These are phyloP conservation scores for Phortica okadai DNA, from an alignment of 2,888 invertebrate species.

Conservation along the genomic window DNA sequence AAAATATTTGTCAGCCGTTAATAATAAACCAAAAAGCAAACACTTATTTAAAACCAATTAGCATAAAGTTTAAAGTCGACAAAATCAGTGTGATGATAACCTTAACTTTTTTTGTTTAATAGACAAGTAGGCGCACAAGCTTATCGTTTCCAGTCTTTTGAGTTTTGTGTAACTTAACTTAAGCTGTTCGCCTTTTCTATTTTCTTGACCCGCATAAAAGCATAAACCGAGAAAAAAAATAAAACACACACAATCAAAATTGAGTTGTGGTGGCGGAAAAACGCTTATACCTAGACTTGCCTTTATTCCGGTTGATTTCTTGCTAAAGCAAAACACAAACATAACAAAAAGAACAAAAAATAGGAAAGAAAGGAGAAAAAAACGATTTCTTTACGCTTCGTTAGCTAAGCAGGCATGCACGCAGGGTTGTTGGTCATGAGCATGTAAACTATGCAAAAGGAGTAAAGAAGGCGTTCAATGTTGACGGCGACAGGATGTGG, in stretches of 20 bases:
- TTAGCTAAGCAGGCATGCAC: constrained; percentile 42
- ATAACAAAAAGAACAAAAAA: constrained; percentile 42
- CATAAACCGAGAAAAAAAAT: constrained; percentile 34
- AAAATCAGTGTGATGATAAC: too few relatives aligned
- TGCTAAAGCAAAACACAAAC: constrained; percentile 37
- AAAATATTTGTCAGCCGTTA: too few relatives aligned
- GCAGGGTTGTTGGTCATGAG: background rate
- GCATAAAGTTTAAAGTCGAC: too few relatives aligned
- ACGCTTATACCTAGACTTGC: constrained; percentile 38
- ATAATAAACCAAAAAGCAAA: too few relatives aligned
- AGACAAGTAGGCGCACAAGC: background rate
- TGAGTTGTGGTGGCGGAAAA: constrained; percentile 39
- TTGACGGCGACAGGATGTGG: constrained; percentile 66
- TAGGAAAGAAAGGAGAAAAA: constrained; percentile 32
- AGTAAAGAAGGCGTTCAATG: constrained; percentile 36
- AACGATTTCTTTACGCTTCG: constrained; percentile 60
- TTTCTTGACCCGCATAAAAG: constrained; percentile 16
- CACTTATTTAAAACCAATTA: too few relatives aligned
- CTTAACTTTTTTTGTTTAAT: too few relatives aligned
- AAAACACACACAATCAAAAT: constrained; percentile 30
- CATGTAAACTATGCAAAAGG: constrained; percentile 8
- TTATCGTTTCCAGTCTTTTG: background rate
- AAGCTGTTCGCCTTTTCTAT: too few relatives aligned
- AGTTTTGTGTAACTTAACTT: too few relatives aligned
- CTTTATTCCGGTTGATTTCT: constrained; percentile 67